These are phyloP conservation scores for Trematomus loennbergii DNA, from an alignment of 2,113 vertebrate genomes.

Conservation along the genomic window DNA sequence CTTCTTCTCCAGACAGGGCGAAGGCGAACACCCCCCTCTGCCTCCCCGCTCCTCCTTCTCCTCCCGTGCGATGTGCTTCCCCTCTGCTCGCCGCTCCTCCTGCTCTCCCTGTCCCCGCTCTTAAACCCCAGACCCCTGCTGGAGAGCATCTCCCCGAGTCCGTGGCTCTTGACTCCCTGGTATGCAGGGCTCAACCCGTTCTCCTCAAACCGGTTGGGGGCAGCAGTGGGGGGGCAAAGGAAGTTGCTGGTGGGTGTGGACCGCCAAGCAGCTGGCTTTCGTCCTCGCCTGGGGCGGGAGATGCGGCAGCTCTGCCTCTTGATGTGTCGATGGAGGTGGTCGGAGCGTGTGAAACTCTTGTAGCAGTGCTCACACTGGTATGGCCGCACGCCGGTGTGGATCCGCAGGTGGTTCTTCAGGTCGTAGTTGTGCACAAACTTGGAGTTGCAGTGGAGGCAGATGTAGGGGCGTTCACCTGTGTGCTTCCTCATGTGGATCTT, in stretches of 20 bases:
- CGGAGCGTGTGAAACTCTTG: constrained; percentile 98
- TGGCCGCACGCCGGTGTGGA: constrained; percentile 96
- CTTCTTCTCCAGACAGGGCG: constrained; percentile 89
- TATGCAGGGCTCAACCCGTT: constrained; percentile 77
- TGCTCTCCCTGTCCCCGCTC: constrained; percentile 88
- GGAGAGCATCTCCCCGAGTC: constrained; percentile 83
- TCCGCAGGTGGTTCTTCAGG: constrained; percentile 99
- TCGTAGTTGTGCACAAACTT: constrained; percentile 99
- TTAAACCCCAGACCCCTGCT: constrained; percentile 83
- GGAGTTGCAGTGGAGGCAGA: constrained; percentile 98
- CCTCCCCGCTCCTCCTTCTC: constrained; percentile 89
- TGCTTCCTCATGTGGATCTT: constrained; percentile 99
- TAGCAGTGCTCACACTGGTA: constrained; percentile 99
- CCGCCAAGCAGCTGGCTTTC: constrained; percentile 92
- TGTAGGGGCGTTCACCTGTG: constrained; percentile 96
- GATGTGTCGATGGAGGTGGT: constrained; percentile 97
- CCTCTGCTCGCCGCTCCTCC: constrained; percentile 88
- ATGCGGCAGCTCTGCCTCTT: constrained; percentile 97
- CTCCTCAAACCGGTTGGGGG: constrained; percentile 78
- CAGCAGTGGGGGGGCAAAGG: constrained; percentile 82
- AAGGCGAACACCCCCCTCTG: constrained; percentile 93
- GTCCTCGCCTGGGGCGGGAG: constrained; percentile 89
- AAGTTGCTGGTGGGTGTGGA: constrained; percentile 80
- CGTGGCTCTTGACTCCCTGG: constrained; percentile 85
- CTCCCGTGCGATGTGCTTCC: constrained; percentile 85